phyloP scores from a whole-genome alignment of 2,797 vertebrate species.

The Leptodactylus fallax region DNA sequence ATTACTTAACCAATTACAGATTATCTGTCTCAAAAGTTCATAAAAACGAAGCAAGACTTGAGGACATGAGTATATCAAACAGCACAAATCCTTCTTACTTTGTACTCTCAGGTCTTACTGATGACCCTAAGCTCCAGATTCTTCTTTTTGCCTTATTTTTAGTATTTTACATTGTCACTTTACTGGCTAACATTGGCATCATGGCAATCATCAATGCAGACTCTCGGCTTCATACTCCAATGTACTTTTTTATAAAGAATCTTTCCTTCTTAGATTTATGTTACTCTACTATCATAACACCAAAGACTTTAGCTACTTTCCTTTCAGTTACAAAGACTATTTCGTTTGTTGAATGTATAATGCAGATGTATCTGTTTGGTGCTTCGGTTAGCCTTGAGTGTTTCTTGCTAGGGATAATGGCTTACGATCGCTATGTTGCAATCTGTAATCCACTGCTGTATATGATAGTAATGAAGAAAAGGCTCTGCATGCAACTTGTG shows the following conservation, averaged over 20 bases:
- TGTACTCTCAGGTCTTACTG: slow-evolving; percentile 63
- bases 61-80: slow-evolving; percentile 34
- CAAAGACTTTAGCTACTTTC: slow-evolving; percentile 45
- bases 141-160: slow-evolving; percentile 64
- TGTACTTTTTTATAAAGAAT: slow-evolving; percentile 65
- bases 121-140: slow-evolving; percentile 53
- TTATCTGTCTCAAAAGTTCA: too few species aligned
- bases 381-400: slow-evolving; percentile 56
- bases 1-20: too few species aligned
- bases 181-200: slow-evolving; percentile 62
- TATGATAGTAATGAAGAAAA: slow-evolving; percentile 42
- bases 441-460: slow-evolving; percentile 56
- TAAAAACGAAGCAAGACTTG: neutral
- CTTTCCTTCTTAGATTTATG: slow-evolving; percentile 61
- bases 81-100: slow-evolving; percentile 54
- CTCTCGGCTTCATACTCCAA: slow-evolving; percentile 49
- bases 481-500: slow-evolving; percentile 27
- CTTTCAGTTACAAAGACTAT: slow-evolving; percentile 47
- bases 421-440: slow-evolving; percentile 57
- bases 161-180: slow-evolving; percentile 57
- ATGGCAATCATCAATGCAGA: slow-evolving; percentile 61
- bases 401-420: slow-evolving; percentile 56
- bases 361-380: slow-evolving; percentile 57
- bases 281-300: slow-evolving; percentile 44
- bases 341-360: slow-evolving; percentile 40